Evolutionary conservation across 1,140 invertebrate genomes (phyloP), one percentile per base, ranked within the genome.

Genomic region (Notospermus geniculatus): DNA sequence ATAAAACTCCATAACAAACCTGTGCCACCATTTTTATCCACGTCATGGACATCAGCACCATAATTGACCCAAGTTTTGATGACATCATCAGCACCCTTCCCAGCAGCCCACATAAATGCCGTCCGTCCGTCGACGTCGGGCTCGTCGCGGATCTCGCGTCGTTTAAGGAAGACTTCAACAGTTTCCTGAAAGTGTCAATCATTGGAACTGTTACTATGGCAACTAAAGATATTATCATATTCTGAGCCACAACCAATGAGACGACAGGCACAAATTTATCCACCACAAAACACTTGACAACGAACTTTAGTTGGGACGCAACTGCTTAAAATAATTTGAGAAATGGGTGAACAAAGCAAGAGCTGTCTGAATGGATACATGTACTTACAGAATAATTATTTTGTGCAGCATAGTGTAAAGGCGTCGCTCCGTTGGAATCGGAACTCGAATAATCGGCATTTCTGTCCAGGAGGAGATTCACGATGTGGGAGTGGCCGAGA

Each of bases 401-500:
- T 63, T 80, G 75, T n/a, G 80, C 77, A 36, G 81, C 78, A 67
- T 83, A 83, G 59, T 83, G 82, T 19, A 83, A 64, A 29, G 82
- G 74, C 27, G 80, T 83, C 57, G 81, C 81, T 65, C 79, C 79
- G 74, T 80, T 82, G 7, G 74, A 75, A 67, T 83, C 82, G n/a
- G 78, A 76, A 64, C 77, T 79, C 5, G 73, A 58, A 61, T 66
- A 75, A 59, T 80, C 76, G 32, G 81, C 80, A 57, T 71, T 68
- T 60, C 72, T 77, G 27, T 79, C 73, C 28, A 82, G 62, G 25
- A 83, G 58, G 17, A 82, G 54, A 4, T 64, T 63, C 22, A 77
- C 80, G 59, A 82, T 82, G 45, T 77, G 72, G 13, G 74, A 72
- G 52, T 81, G 78, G 56, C 79, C 79, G 59, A 81, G 59, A 28